Evolutionary conservation across 2,888 invertebrate genomes (phyloP).

Genomic region (Acrocera orbiculus): DNA sequence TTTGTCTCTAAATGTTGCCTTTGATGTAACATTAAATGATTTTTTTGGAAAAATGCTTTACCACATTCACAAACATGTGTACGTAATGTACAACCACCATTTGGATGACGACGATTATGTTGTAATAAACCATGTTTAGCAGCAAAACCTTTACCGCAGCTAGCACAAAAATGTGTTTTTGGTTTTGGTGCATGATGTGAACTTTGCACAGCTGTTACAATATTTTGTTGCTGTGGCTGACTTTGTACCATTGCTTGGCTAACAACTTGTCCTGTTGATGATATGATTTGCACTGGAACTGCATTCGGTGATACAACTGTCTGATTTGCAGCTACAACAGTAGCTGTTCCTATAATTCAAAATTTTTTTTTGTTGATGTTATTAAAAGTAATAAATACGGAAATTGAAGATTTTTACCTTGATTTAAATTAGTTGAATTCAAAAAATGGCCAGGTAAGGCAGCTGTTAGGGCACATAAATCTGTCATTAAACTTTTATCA

Average conservation of each 20-base stretch:
- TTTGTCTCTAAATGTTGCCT: constrained; percentile 46
- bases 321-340: constrained; percentile 29
- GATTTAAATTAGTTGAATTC: constrained; percentile 27
- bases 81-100: constrained; percentile 60
- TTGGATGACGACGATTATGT: constrained; percentile 61
- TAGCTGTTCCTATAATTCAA: constrained; percentile 12
- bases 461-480: constrained; percentile 62
- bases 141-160: constrained; percentile 66
- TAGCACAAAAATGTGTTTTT: constrained; percentile 60
- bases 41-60: constrained; percentile 74
- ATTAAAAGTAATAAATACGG: constrained; percentile 2
- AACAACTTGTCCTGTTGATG: constrained; percentile 32
- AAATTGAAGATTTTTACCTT: constrained; percentile 15
- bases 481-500: constrained; percentile 62
- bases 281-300: constrained; percentile 32
- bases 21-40: constrained; percentile 64
- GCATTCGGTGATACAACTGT: constrained; percentile 28
- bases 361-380: too few relatives aligned
- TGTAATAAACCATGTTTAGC: constrained; percentile 67
- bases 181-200: constrained; percentile 32
- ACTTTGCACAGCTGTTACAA: constrained; percentile 18
- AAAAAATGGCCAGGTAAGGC: constrained; percentile 52
- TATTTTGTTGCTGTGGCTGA: constrained; percentile 26
- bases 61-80: constrained; percentile 69
- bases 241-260: constrained; percentile 31